Percentiles rank a stretch among this genome's conserved stretches.
phyloP scores from a whole-genome alignment of 1,140 invertebrate genomes.

The Teleogryllus occipitalis region DNA sequence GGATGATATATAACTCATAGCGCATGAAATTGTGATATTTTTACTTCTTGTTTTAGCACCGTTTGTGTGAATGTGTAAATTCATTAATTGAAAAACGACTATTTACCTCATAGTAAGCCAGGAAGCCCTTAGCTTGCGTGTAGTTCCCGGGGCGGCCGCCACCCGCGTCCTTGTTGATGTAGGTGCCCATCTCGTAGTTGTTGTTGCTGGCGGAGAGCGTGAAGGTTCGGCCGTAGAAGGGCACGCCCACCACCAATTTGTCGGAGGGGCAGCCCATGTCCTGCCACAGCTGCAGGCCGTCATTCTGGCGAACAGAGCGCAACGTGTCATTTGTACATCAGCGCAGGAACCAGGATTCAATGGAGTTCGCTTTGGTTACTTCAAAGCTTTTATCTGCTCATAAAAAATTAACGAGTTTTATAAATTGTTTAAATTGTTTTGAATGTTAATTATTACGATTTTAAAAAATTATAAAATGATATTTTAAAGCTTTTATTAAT shows the following conservation, averaged over 20 bases:
- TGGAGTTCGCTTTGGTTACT: neutral
- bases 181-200: constrained; percentile 71
- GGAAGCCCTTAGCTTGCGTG: constrained; percentile 75
- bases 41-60: neutral
- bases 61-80: neutral
- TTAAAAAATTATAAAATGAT: too few species aligned
- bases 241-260: constrained; percentile 80
- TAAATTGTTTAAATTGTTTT: too few species aligned
- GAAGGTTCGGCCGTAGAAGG: constrained; percentile 77
- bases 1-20: neutral
- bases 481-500: too few species aligned
- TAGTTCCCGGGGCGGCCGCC: constrained; percentile 75
- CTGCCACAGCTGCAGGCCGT: constrained; percentile 76
- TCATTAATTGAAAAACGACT: neutral
- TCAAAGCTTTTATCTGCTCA: neutral
- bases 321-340: neutral
- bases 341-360: neutral
- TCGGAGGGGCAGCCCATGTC: constrained; percentile 76
- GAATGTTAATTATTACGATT: too few species aligned
- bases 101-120: constrained; percentile 61
- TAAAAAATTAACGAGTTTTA: neutral
- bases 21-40: neutral
- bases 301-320: constrained; percentile 54
- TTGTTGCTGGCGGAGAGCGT: constrained; percentile 70
- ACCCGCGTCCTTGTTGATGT: constrained; percentile 78